Conservation (phyloP, 2,113 vertebrate species). For the Syngnathus typhle region DNA sequence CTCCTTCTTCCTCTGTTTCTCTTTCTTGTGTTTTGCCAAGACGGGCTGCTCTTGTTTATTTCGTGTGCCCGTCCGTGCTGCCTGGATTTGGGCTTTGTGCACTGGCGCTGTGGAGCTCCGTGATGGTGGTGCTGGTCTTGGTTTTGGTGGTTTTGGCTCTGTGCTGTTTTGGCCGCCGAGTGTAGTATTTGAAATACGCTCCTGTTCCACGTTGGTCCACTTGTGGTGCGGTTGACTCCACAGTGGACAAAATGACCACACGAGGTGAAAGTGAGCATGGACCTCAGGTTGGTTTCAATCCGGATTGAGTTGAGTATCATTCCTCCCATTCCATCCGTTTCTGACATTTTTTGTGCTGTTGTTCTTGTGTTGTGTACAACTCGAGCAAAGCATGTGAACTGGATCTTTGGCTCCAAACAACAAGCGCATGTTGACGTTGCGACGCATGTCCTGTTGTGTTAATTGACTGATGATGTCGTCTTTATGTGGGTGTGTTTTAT, state of each 20-base stretch:
- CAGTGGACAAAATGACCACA: too few relatives aligned
- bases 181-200: too few relatives aligned
- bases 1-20: constrained; percentile 9
- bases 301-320: not conserved
- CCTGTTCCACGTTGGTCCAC: not conserved
- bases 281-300: not conserved
- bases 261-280: not conserved
- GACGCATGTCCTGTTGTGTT: not conserved
- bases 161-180: not conserved
- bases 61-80: not conserved
- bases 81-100: not conserved
- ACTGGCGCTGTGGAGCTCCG: not conserved
- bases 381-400: not conserved
- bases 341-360: not conserved
- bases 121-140: not conserved
- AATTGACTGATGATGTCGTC: not conserved
- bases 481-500: constrained; percentile 15
- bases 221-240: not conserved
- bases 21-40: not conserved
- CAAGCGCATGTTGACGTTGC: not conserved
- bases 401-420: not conserved
- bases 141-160: not conserved
- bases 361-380: not conserved
- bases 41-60: not conserved
- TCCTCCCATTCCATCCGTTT: not conserved